Base-by-base conservation (phyloP, 2,888 invertebrate genomes). In the Strigamia transsilvanica region DNA sequence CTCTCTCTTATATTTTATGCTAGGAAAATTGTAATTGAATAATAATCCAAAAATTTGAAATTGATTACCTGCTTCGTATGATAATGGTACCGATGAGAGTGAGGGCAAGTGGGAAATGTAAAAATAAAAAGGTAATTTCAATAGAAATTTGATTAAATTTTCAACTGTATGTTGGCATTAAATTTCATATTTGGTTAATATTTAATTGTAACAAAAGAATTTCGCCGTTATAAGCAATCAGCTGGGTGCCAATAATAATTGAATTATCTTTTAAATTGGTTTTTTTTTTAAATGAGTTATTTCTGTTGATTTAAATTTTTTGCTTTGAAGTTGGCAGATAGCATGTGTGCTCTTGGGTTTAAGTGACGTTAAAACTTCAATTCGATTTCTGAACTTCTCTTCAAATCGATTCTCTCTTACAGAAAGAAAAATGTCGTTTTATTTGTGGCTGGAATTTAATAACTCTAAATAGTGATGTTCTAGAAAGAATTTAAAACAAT, bases 51-150 rank as follows among this genome's bases (percentile, higher is more conserved):
- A 73, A 73, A 73, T 73, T 73, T 27, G 73, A 73, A 73, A 73
- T 73, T 73, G 73, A 73, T 73, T 73, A 73, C 73, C 73, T 73
- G 73, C 73, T 73, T 73, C 23, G 73, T 23, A 12, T 73, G 73
- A 73, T 73, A 73, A 73, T 73, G 32, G 66, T 27, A 32, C 15
- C 73, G 73, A 73, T 73, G 73, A 73, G 73, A 2, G 32, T 32
- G n/a, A 23, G 73, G 73, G 32, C 13, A 73, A 73, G 73, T 27
- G 32, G 73, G 73, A 32, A 66, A 66, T 66, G 61, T 21, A 18
- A 66, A 46, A 73, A 32, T 66, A 9, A 66, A 46, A 73, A 73
- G 73, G 73, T 73, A 73, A 73, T 73, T 73, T 32, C 9, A 21
- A 27, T 15, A 73, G 73, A 32, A 27, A 32, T 73, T 73, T 73